Base-by-base conservation (phyloP, 1,140 invertebrate genomes). In the Megathymus violae region DNA sequence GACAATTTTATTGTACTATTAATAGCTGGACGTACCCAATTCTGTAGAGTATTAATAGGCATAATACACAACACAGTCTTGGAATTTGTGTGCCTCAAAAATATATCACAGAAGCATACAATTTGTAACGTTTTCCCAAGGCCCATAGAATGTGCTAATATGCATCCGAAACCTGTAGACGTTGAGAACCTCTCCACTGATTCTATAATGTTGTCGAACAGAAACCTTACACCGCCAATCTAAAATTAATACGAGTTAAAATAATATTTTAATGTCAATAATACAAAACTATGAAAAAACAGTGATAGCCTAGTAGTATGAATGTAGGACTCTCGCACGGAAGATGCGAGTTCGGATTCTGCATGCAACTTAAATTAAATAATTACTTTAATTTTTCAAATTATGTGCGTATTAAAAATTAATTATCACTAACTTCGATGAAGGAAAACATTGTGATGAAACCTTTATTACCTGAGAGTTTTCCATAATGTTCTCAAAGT, bases 61-160 rank as follows among this genome's bases (percentile, higher is more conserved):
- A 99, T 99, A 69, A 99, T 99, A 78, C 98, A 97, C 5, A 99
- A 89, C 2, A 99, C 97, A 25, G 95, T 96, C 80, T 95, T 97
- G 4, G 96, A 96, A n/a, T 93, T 93, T 0, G 98, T 99, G 79
- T 97, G 95, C 48, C 97, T 92, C 69, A 99, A 93, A 91, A 99
- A 99, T 67, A 99, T 96, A 91, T 99, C 98, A 81, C 96, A 97
- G 91, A 99, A 99, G 69, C 97, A 97, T 19, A 99, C 96, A 41
- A 99, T 96, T 92, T 99, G 98, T 38, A 99, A 93, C 0, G 99
- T 99, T 92, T 99, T 99, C n/a, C 99, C 99, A 11, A 99, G 92
- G 0, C 99, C 99, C 99, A 99, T 99, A 14, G 98, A 99, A 92
- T 99, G 99, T 4, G 99, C 98, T 15, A 99, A 92, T 71, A 99